Percentiles rank a stretch among this genome's conserved stretches.
phyloP scores from a whole-genome alignment of 2,888 invertebrate species.

The Xylota sylvarum region DNA sequence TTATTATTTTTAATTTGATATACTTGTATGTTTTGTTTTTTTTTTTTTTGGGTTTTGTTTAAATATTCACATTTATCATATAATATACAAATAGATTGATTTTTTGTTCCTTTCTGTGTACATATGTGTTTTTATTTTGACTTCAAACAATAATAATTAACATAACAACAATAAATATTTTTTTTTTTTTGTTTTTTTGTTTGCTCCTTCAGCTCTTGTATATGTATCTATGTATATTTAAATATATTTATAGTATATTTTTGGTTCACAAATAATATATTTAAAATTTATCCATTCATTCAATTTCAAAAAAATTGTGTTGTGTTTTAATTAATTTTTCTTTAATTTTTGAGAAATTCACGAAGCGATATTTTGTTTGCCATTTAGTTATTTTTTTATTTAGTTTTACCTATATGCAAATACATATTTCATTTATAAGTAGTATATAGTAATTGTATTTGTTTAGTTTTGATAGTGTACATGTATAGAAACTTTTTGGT shows the following conservation, averaged over 20 bases:
- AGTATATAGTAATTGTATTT: constrained; percentile 43
- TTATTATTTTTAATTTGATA: constrained; percentile 62
- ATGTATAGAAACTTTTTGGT: constrained; percentile 72
- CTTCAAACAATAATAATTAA: constrained; percentile 63
- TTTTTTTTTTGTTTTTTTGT: constrained; percentile 13
- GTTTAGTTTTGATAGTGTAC: constrained; percentile 67
- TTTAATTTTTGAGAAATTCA: constrained; percentile 15
- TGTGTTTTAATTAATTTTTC: constrained; percentile 1
- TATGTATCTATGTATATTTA: constrained; percentile 56
- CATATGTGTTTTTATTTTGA: constrained; percentile 11
- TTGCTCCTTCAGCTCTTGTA: constrained; percentile 51
- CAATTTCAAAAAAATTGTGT: constrained; percentile 10
- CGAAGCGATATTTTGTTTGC: constrained; percentile 34
- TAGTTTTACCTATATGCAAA: constrained; percentile 19
- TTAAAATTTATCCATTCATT: constrained; percentile 15
- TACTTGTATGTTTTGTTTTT: constrained; percentile 41
- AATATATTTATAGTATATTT: constrained; percentile 27
- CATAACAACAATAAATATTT: constrained; percentile 51
- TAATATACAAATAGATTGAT: constrained; percentile 74
- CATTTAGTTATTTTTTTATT: constrained; percentile 24
- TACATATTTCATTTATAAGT: constrained; percentile 28
- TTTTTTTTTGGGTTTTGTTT: constrained; percentile 28
- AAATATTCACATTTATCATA: constrained; percentile 74
- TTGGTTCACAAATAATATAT: constrained; percentile 43
- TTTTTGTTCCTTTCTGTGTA: constrained; percentile 54